phyloP scores from a whole-genome alignment of 2,888 invertebrate species.

The Sesia bembeciformis region DNA sequence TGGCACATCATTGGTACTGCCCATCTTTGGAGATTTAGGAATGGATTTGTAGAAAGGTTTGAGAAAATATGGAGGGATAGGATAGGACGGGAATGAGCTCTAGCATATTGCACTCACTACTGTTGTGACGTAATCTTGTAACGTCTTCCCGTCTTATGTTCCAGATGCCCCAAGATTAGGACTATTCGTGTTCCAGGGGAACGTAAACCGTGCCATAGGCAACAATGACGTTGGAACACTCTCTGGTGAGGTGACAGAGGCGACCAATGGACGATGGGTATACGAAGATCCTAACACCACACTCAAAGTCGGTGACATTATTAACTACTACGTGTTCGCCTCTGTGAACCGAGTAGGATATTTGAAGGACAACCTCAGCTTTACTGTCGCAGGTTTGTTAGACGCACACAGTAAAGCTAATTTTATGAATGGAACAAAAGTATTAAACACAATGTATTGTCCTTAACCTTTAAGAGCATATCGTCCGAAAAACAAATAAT shows the following conservation, averaged over 20 bases:
- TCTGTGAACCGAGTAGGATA: slow-evolving; percentile 64
- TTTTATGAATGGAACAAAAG: background rate
- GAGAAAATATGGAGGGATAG: no score
- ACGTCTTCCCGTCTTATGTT: slow-evolving; percentile 4
- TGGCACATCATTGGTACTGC: no score
- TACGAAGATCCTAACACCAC: slow-evolving; percentile 51
- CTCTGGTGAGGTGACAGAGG: slow-evolving; percentile 49
- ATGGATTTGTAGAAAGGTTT: no score
- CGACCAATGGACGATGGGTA: slow-evolving; percentile 66
- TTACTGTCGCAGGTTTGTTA: slow-evolving; percentile 48
- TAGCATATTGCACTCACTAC: no score
- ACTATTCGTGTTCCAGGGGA: slow-evolving; percentile 78
- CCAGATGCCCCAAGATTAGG: slow-evolving; percentile 65
- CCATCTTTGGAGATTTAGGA: no score
- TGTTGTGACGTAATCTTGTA: no score
- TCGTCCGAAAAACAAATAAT: no score
- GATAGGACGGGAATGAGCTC: no score
- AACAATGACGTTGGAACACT: slow-evolving; percentile 68
- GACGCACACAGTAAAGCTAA: background rate
- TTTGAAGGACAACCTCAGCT: slow-evolving; percentile 47
- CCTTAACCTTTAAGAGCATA: background rate
- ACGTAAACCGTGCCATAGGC: slow-evolving; percentile 70
- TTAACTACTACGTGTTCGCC: slow-evolving; percentile 77
- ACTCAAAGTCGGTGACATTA: slow-evolving; percentile 68
- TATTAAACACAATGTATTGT: background rate